Percentiles rank a stretch among this genome's conserved stretches.
Conservation (phyloP, 2,888 invertebrate genomes). For the Lasioglossum zephyrum region DNA sequence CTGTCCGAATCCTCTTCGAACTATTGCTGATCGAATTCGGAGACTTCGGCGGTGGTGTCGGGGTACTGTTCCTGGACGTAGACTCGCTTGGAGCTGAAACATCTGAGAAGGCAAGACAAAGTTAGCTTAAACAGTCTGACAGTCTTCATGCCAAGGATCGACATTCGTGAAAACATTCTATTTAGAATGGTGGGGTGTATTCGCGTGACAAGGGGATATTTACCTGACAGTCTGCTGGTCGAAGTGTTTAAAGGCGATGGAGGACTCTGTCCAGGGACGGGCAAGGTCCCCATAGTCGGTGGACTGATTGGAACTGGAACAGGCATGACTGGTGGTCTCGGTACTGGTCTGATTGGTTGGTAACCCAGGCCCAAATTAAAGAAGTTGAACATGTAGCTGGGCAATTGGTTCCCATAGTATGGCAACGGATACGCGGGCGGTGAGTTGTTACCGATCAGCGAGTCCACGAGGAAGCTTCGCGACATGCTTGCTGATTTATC, state of each 20-base stretch:
- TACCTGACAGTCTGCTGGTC: slow-evolving; percentile 76
- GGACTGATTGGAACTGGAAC: slow-evolving; percentile 73
- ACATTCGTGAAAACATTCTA: not conserved
- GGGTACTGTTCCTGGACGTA: slow-evolving; percentile 83
- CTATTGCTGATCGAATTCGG: slow-evolving; percentile 85
- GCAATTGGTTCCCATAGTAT: slow-evolving; percentile 84
- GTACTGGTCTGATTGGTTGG: slow-evolving; percentile 80
- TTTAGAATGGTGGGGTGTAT: not conserved
- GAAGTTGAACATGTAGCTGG: slow-evolving; percentile 83
- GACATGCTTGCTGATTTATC: slow-evolving; percentile 87
- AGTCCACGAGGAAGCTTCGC: slow-evolving; percentile 92
- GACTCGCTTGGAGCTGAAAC: slow-evolving; percentile 83
- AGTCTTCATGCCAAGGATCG: not conserved
- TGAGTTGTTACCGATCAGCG: slow-evolving; percentile 89
- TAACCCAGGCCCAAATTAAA: slow-evolving; percentile 81
- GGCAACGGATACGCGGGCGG: slow-evolving; percentile 85
- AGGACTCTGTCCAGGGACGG: slow-evolving; percentile 76
- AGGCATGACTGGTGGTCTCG: slow-evolving; percentile 75
- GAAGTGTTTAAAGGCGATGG: slow-evolving; percentile 77
- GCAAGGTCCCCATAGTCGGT: slow-evolving; percentile 66
- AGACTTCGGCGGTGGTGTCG: slow-evolving; percentile 84
- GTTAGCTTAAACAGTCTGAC: not conserved
- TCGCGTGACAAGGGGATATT: slow-evolving; percentile 3
- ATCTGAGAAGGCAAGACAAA: slow-evolving; percentile 70
- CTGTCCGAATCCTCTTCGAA: slow-evolving; percentile 95